Percentiles rank a stretch among this genome's conserved stretches.
phyloP scores from a whole-genome alignment of 2,113 vertebrate genomes.

The Cyprinus carpio region DNA sequence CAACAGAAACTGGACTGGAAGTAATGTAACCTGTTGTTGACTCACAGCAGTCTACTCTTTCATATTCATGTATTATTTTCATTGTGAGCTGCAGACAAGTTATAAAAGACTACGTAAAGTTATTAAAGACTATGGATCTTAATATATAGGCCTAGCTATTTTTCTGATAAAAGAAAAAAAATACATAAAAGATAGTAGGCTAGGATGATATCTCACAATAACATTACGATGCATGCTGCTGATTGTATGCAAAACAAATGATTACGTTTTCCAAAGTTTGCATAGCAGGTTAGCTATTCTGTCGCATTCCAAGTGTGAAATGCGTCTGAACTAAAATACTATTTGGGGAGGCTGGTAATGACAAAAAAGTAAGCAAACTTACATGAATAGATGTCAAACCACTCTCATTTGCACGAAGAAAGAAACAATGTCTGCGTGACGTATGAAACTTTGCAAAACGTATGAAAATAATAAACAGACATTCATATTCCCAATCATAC shows the following conservation, averaged over 20 bases:
- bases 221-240: neutral
- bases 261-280: neutral
- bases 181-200: neutral
- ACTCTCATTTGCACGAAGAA: neutral
- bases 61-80: neutral
- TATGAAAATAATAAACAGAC: neutral
- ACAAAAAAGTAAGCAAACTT: neutral
- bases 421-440: neutral
- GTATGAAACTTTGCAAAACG: neutral
- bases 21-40: neutral
- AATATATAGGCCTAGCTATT: neutral
- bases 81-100: neutral
- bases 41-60: neutral
- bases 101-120: neutral
- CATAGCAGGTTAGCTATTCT: neutral
- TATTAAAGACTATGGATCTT: neutral
- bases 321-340: neutral
- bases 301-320: neutral
- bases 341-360: no score
- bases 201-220: neutral
- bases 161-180: neutral
- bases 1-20: neutral
- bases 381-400: slow-evolving; percentile 1
- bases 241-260: neutral
- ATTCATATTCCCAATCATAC: slow-evolving; percentile 13